Evolutionary conservation across 2,888 invertebrate genomes (phyloP).

Genomic region (Luperina nickerlii): DNA sequence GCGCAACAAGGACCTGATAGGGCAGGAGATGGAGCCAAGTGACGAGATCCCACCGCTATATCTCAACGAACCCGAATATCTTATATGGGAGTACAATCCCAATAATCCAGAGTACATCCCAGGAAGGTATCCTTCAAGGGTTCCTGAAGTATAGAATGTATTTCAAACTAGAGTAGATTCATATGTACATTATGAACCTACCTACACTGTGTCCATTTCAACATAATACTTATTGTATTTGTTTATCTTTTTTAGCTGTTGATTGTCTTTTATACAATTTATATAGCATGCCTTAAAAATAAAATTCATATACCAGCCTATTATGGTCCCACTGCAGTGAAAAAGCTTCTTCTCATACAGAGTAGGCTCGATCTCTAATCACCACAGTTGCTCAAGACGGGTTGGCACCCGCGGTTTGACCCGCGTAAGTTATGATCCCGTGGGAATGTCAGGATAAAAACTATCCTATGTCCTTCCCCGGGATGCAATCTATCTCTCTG

Average conservation of each 20-base stretch:
- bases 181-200: not conserved
- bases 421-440: too few relatives aligned
- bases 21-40: constrained; percentile 82
- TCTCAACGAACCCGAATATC: constrained; percentile 87
- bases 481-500: too few relatives aligned
- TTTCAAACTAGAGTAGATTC: not conserved
- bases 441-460: too few relatives aligned
- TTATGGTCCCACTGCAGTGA: not conserved
- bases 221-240: not conserved
- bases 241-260: not conserved
- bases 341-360: not conserved
- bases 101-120: constrained; percentile 86
- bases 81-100: constrained; percentile 89
- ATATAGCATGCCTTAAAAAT: not conserved
- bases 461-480: too few relatives aligned
- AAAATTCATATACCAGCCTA: not conserved
- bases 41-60: constrained; percentile 87
- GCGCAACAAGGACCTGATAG: constrained; percentile 84
- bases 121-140: constrained; percentile 83
- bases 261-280: not conserved
- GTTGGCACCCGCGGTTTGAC: too few relatives aligned
- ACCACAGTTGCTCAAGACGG: not conserved
- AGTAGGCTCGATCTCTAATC: not conserved
- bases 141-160: constrained; percentile 81
- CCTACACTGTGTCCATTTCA: not conserved